Conservation (phyloP, 2,113 vertebrate genomes). For the Salvelinus alpinus region DNA sequence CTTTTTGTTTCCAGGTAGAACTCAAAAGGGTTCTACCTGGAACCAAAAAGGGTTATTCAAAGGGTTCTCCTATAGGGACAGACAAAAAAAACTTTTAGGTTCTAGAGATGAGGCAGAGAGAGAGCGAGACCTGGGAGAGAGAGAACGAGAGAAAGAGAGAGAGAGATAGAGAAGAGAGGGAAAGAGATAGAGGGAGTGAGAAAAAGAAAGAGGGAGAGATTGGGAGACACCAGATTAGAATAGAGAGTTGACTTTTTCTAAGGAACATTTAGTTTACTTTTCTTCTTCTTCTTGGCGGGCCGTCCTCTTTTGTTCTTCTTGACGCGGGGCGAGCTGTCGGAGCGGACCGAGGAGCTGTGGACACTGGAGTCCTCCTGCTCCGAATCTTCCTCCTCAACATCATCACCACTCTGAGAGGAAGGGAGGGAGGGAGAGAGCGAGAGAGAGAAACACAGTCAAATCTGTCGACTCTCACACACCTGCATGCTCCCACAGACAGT, state of each 20-base stretch:
- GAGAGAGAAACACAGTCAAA: slow-evolving; percentile 30
- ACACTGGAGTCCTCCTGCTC: slow-evolving; percentile 88
- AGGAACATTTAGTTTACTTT: slow-evolving; percentile 61
- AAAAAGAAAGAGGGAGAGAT: not conserved
- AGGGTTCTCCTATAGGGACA: too few species aligned
- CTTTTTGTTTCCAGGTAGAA: too few species aligned
- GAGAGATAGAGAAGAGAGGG: not conserved
- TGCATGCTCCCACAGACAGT: not conserved
- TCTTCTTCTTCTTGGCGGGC: slow-evolving; percentile 90
- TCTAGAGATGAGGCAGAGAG: too few species aligned
- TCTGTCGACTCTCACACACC: too few species aligned
- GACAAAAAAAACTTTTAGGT: too few species aligned
- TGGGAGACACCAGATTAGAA: not conserved
- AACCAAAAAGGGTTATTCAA: too few species aligned
- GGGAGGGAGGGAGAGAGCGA: not conserved
- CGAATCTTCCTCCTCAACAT: slow-evolving; percentile 85
- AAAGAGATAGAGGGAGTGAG: not conserved
- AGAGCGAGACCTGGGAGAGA: too few species aligned
- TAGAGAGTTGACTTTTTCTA: too few species aligned
- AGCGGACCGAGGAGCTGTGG: slow-evolving; percentile 86
- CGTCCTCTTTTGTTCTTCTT: slow-evolving; percentile 88
- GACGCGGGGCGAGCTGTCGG: slow-evolving; percentile 82
- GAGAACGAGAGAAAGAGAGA: slow-evolving; percentile 7
- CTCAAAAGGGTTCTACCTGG: too few species aligned
- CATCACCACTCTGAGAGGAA: slow-evolving; percentile 80